Evolutionary conservation across 2,797 vertebrate genomes (phyloP).

Genomic region (Anas georgica): DNA sequence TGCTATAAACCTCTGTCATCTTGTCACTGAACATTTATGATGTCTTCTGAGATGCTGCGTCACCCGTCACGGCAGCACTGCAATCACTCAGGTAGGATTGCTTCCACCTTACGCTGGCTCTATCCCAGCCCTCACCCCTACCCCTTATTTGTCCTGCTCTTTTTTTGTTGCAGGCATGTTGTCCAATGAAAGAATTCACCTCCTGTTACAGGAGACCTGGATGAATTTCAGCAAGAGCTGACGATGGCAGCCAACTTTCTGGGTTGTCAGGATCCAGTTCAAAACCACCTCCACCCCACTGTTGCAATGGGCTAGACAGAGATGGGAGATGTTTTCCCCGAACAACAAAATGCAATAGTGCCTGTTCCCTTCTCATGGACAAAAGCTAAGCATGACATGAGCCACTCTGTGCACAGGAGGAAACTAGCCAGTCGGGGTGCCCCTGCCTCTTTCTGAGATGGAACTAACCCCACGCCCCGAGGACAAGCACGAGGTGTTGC

Average conservation of each 20-base stretch:
- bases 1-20: not conserved
- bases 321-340: not conserved
- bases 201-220: not conserved
- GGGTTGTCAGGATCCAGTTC: not conserved
- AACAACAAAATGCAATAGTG: rapidly evolving
- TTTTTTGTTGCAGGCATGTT: not conserved
- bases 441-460: not conserved
- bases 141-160: not conserved
- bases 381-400: rapidly evolving
- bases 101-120: not conserved
- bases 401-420: not conserved
- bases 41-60: not conserved
- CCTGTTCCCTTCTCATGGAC: not conserved
- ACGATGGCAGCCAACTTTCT: not conserved
- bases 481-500: not conserved
- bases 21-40: not conserved
- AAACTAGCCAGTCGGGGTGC: not conserved
- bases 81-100: not conserved
- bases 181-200: not conserved
- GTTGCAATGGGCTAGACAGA: not conserved
- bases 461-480: not conserved
- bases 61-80: not conserved
- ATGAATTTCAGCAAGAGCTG: not conserved
- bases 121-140: not conserved
- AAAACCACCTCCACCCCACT: not conserved